Evolutionary conservation across 2,797 vertebrate genomes (phyloP).

Genomic region (Ctenosaura bakeri): DNA sequence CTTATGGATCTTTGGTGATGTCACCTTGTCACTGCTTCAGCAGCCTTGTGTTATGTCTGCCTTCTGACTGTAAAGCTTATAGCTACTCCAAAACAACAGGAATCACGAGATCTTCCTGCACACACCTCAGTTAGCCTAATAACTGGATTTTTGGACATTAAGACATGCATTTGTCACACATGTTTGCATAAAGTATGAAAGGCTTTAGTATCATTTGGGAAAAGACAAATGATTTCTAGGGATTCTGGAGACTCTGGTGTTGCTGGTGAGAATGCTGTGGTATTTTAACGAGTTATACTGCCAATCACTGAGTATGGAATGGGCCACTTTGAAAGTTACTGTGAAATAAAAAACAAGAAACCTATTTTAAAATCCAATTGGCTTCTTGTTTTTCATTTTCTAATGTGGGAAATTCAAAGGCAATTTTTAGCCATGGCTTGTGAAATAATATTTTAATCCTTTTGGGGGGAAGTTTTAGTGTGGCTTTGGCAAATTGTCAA

Average conservation of each 20-base stretch:
- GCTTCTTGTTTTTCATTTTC: background rate
- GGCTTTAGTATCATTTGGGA: background rate
- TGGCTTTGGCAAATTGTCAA: background rate
- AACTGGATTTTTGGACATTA: background rate
- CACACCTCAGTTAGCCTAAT: background rate
- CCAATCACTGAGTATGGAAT: background rate
- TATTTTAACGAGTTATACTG: constrained; percentile 6
- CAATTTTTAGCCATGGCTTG: background rate
- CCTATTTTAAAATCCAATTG: background rate
- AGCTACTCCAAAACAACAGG: background rate
- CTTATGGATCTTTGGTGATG: background rate
- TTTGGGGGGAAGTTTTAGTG: background rate
- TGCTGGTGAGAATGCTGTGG: background rate
- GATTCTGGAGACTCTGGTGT: background rate
- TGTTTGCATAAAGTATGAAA: background rate
- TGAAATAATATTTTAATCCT: background rate
- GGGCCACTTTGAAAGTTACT: background rate
- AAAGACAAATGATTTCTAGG: background rate
- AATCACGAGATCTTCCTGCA: background rate
- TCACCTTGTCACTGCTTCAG: constrained; percentile 8
- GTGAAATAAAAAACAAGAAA: background rate
- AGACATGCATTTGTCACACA: background rate
- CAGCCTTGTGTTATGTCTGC: background rate
- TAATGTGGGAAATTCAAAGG: background rate
- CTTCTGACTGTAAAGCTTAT: constrained; percentile 1